Percentiles rank a stretch among this genome's conserved stretches.
These are phyloP conservation scores for Xiphophorus maculatus DNA, from an alignment of 2,113 vertebrate species.

Conservation along the genomic window DNA sequence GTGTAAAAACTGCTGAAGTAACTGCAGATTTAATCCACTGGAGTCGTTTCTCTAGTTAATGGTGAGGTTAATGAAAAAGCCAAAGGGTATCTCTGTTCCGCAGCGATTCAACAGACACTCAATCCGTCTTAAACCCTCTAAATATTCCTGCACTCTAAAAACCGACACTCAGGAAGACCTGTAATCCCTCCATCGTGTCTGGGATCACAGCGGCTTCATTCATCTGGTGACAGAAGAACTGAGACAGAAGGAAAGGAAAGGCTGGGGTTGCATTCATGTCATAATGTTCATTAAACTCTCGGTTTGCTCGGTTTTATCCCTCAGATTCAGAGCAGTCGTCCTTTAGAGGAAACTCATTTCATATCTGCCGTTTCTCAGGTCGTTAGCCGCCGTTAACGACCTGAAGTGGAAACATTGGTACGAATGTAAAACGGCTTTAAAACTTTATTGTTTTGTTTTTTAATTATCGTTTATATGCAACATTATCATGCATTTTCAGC, in stretches of 20 bases:
- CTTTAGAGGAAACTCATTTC: background rate
- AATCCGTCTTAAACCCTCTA: background rate
- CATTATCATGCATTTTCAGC: too few relatives aligned
- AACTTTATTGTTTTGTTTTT: too few relatives aligned
- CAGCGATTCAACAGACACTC: background rate
- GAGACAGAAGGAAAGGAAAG: background rate
- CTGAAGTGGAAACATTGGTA: too few relatives aligned
- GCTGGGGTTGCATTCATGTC: background rate
- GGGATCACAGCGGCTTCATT: background rate
- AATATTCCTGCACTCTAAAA: background rate
- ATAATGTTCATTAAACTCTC: too few relatives aligned
- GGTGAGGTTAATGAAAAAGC: slow-evolving; percentile 1
- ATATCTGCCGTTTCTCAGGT: background rate
- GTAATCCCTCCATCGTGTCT: background rate
- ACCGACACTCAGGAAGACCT: background rate
- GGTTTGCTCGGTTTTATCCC: background rate
- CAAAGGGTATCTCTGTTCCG: background rate
- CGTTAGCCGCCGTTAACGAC: too few relatives aligned
- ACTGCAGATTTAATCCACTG: accelerated
- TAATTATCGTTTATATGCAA: too few relatives aligned
- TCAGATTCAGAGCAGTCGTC: background rate
- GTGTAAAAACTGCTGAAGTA: background rate
- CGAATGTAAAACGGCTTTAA: too few relatives aligned
- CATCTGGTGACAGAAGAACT: too few relatives aligned
- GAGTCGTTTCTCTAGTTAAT: background rate